These are phyloP conservation scores for Microchrysa polita DNA, from an alignment of 2,888 invertebrate genomes.

Conservation along the genomic window DNA sequence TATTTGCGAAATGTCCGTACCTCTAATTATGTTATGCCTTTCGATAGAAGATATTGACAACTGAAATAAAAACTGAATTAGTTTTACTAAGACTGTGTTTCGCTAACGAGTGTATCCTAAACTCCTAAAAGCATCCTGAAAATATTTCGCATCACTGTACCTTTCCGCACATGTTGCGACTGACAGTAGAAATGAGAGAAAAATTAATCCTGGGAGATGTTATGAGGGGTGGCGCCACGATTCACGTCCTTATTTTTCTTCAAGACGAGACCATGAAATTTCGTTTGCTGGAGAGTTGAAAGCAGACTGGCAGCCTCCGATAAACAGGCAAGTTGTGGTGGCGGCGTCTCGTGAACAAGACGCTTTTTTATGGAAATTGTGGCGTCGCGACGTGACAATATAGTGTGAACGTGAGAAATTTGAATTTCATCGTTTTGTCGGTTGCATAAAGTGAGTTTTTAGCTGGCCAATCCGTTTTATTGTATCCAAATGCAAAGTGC, in stretches of 20 bases:
- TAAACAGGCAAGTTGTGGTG: conserved; percentile 32
- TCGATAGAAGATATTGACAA: no score
- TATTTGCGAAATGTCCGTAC: no score
- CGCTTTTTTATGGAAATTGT: conserved; percentile 28
- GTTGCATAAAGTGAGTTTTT: conserved; percentile 3
- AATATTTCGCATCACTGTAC: conserved; percentile 4
- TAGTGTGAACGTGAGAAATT: conserved; percentile 21
- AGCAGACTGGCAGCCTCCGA: conserved; percentile 42
- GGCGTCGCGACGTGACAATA: conserved; percentile 25
- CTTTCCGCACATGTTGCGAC: conserved; percentile 37
- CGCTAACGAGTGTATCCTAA: no score
- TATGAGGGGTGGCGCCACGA: conserved; percentile 33
- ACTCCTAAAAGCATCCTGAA: not conserved
- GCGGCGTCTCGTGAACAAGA: conserved; percentile 10
- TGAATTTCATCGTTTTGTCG: not conserved
- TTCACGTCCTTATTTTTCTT: conserved; percentile 41
- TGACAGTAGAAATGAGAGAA: not conserved
- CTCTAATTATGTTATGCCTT: no score
- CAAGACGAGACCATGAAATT: conserved; percentile 26
- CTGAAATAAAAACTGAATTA: no score
- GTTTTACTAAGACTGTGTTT: no score
- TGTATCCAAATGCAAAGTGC: not conserved
- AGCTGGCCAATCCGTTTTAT: not conserved
- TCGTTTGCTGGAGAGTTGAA: conserved; percentile 19
- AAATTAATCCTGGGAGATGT: conserved; percentile 32